Evolutionary conservation across 2,797 vertebrate genomes (phyloP).

Genomic region (Protosalanx chinensis): DNA sequence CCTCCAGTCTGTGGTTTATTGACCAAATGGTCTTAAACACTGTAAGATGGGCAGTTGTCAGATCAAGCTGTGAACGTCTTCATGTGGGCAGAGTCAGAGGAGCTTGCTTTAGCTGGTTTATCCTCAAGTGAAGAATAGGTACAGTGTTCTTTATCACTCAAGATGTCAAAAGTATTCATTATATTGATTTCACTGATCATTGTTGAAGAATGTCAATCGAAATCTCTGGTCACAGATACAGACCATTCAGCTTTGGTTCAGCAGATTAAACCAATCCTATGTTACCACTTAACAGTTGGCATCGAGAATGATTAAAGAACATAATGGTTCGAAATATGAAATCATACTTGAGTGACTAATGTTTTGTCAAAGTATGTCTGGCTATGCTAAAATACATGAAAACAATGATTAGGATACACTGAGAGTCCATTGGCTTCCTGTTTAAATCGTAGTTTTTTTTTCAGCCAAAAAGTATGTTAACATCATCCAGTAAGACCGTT

Average conservation of each 20-base stretch:
- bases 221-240: neutral
- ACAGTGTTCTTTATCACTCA: neutral
- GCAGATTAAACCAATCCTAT: too few species aligned
- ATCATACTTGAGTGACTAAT: too few species aligned
- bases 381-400: too few species aligned
- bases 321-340: too few species aligned
- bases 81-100: neutral
- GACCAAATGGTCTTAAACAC: neutral
- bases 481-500: too few species aligned
- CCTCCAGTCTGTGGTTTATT: neutral
- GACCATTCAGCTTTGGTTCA: too few species aligned
- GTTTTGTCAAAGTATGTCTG: too few species aligned
- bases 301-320: too few species aligned
- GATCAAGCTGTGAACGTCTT: neutral
- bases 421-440: neutral
- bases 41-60: slow-evolving; percentile 5
- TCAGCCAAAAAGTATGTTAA: neutral
- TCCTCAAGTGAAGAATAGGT: neutral
- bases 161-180: neutral
- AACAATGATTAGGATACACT: too few species aligned
- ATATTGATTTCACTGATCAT: neutral
- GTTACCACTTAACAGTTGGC: too few species aligned
- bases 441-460: neutral
- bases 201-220: neutral
- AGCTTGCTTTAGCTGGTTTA: neutral